Conservation (phyloP, 2,113 vertebrate species). For the Psephotus haematonotus region DNA sequence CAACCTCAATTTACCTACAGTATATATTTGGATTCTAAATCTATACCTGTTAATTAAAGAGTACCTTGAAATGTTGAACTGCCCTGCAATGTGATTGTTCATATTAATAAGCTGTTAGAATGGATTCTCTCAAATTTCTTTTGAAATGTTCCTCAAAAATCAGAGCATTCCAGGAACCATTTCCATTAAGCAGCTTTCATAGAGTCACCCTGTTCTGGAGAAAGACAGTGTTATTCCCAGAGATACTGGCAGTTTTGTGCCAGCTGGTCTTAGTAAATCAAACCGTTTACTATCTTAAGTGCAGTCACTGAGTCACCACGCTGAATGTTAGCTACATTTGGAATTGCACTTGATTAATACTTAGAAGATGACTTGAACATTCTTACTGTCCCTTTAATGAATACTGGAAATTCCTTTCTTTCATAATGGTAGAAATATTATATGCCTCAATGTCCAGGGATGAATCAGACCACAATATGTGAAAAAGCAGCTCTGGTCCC, state of each 20-base stretch:
- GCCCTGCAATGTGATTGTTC: neutral
- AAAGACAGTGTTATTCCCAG: neutral
- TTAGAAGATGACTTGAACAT: neutral
- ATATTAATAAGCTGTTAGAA: neutral
- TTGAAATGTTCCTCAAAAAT: neutral
- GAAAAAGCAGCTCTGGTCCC: neutral
- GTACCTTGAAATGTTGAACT: neutral
- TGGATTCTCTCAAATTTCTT: neutral
- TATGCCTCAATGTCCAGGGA: neutral
- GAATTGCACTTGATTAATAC: neutral
- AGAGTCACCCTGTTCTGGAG: neutral
- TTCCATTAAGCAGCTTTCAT: neutral
- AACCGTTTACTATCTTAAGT: neutral
- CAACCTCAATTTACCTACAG: neutral
- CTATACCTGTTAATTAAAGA: neutral
- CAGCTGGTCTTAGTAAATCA: neutral
- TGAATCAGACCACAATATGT: neutral
- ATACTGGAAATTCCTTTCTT: neutral
- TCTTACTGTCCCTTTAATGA: neutral
- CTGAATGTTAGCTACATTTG: neutral
- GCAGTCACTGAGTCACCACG: rapidly evolving
- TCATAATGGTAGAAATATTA: neutral
- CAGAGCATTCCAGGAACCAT: neutral
- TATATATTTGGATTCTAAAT: neutral
- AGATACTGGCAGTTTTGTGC: neutral